These are phyloP conservation scores for Drosophila littoralis DNA, from an alignment of 1,140 invertebrate species.

Conservation along the genomic window DNA sequence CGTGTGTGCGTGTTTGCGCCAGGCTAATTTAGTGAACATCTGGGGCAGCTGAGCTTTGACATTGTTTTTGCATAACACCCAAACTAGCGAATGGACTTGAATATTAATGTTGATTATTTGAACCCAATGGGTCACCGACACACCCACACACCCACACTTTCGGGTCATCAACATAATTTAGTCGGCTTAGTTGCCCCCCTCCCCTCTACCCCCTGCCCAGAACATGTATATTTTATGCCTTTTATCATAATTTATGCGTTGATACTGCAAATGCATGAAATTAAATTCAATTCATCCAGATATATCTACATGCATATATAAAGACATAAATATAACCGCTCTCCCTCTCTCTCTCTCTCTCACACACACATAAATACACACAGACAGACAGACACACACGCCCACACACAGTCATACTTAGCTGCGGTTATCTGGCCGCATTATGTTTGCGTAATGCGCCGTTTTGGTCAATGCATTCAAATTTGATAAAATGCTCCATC, in stretches of 20 bases:
- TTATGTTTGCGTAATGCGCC: slow-evolving; percentile 55
- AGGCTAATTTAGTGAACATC: slow-evolving; percentile 62
- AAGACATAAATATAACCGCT: neutral
- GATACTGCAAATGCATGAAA: slow-evolving; percentile 71
- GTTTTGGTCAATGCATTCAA: slow-evolving; percentile 56
- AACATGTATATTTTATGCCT: slow-evolving; percentile 65
- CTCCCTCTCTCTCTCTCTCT: neutral
- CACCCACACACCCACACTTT: slow-evolving; percentile 7
- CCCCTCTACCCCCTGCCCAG: neutral
- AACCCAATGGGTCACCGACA: neutral
- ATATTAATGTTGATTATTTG: slow-evolving; percentile 17
- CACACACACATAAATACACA: neutral
- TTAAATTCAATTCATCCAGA: slow-evolving; percentile 63
- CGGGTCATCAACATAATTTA: slow-evolving; percentile 62
- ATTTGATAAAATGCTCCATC: slow-evolving; percentile 67
- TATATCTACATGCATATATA: slow-evolving; percentile 15
- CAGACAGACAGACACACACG: slow-evolving; percentile 24
- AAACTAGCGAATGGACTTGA: slow-evolving; percentile 1
- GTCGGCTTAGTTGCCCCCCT: slow-evolving; percentile 42
- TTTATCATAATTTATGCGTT: slow-evolving; percentile 75
- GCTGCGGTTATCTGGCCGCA: slow-evolving; percentile 19
- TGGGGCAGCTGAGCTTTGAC: slow-evolving; percentile 62
- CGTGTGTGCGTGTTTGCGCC: slow-evolving; percentile 54
- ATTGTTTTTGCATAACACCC: slow-evolving; percentile 60
- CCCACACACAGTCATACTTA: slow-evolving; percentile 13